Percentiles rank a stretch among this genome's conserved stretches.
These are phyloP conservation scores for Zaprionus tsacasi DNA, from an alignment of 1,140 invertebrate genomes.

Conservation along the genomic window DNA sequence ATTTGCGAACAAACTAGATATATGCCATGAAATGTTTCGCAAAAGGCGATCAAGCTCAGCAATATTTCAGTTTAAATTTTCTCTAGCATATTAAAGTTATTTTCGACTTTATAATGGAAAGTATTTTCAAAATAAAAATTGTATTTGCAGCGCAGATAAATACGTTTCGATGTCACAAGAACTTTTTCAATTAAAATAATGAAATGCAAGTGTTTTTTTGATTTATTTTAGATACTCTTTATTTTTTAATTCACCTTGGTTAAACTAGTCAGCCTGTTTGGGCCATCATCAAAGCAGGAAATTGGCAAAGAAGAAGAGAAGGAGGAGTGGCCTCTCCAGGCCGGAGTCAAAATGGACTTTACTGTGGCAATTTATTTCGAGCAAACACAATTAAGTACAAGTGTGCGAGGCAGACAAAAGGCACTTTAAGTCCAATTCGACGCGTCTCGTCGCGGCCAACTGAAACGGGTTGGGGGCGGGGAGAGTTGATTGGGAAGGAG, in stretches of 20 bases:
- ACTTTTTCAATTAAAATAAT: not conserved
- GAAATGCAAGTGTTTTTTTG: not conserved
- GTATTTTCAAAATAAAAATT: not conserved
- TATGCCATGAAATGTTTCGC: not conserved
- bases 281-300: not conserved
- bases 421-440: slow-evolving; percentile 65
- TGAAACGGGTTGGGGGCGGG: not conserved
- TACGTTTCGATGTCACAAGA: not conserved
- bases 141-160: not conserved
- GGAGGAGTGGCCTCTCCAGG: slow-evolving; percentile 23
- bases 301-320: not conserved
- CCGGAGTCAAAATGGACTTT: slow-evolving; percentile 70
- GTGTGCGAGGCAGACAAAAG: slow-evolving; percentile 58
- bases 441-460: slow-evolving; percentile 4
- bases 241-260: no score
- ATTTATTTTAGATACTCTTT: no score
- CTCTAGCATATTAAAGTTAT: not conserved
- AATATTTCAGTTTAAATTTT: slow-evolving; percentile 10
- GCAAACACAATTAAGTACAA: slow-evolving; percentile 68
- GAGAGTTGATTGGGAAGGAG: not conserved
- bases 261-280: not conserved
- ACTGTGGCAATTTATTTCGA: slow-evolving; percentile 54
- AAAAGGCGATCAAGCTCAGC: not conserved
- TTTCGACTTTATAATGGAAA: not conserved
- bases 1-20: not conserved